Evolutionary conservation across 2,797 vertebrate genomes (phyloP), one percentile per base, ranked within the genome.

Genomic region (Myotis daubentonii): DNA sequence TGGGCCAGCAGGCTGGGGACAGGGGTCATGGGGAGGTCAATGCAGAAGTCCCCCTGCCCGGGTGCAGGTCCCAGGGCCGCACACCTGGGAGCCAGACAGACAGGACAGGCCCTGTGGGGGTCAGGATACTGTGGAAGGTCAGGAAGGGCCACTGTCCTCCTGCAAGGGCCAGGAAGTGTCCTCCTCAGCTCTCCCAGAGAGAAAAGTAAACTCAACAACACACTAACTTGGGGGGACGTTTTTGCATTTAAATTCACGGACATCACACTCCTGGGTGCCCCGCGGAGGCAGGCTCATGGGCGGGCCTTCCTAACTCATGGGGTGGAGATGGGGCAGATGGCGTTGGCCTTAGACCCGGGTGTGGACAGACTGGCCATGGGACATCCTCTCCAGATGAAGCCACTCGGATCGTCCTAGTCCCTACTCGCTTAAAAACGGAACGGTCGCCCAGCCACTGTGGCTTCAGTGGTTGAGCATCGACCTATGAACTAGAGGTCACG

Each of bases 181-280:
- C 62, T 74, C 7, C 38, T 81, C 66, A 28, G 55, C 38, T 49
- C 22, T 75, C 33, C 41, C 36, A 36, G n/a, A 62, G 41, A 72
- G 75, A 30, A 83, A 57, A 84, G 15, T 17, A 79, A 83, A 72
- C 44, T 9, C 33, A 33, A 36, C 8, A 47, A 51, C 62, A 25
- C 51, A 60, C 55, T 8, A 9, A 44, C 60, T 41, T 16, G 4
- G 38, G 13, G 55, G 51, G 19, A 10, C 2, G 28, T 62, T 53
- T 71, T 60, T 65, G 66, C 65, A 53, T 80, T 93, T 86, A 86
- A 80, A 60, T 85, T 72, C 71, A 68, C 2, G 38, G 76, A 38
- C 33, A 16, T 36, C 19, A 3, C 49, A 28, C 80, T 89, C 53
- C 33, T 60, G 41, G 22, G n/a, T 74, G 49, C 44, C 71, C 28